These are phyloP conservation scores for Sarcophaga carnaria DNA, from an alignment of 2,888 invertebrate species.

Conservation along the genomic window DNA sequence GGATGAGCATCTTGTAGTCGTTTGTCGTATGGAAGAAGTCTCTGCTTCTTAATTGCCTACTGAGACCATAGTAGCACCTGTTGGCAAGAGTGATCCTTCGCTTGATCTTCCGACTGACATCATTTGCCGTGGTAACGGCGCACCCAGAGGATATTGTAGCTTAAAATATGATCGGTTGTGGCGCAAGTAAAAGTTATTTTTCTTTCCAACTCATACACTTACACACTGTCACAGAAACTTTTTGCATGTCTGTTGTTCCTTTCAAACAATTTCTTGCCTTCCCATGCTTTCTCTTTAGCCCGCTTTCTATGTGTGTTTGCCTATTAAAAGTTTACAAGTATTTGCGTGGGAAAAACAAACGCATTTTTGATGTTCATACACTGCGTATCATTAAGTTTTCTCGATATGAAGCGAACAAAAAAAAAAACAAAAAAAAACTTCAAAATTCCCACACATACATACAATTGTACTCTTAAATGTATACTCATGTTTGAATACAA, in stretches of 20 bases:
- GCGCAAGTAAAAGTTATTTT: not conserved
- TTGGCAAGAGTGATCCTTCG: too few species aligned
- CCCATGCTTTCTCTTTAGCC: not conserved
- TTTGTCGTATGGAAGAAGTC: too few species aligned
- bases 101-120: too few species aligned
- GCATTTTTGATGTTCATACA: conserved; percentile 52
- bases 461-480: not conserved
- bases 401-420: conserved; percentile 11
- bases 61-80: too few species aligned
- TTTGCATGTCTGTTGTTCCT: conserved; percentile 44
- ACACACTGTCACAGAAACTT: not conserved
- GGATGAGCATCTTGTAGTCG: too few species aligned
- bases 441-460: not conserved
- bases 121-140: too few species aligned
- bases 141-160: not conserved
- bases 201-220: not conserved
- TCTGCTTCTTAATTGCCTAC: too few species aligned
- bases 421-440: too few species aligned
- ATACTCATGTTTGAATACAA: not conserved
- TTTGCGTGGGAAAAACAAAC: conserved; percentile 38
- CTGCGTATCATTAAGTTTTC: conserved; percentile 52
- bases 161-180: not conserved
- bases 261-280: not conserved
- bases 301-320: too few species aligned
- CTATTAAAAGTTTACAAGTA: not conserved